Percentiles rank a stretch among this genome's conserved stretches.
Evolutionary conservation across 1,140 invertebrate genomes (phyloP).

Genomic region (Agrilus planipennis): DNA sequence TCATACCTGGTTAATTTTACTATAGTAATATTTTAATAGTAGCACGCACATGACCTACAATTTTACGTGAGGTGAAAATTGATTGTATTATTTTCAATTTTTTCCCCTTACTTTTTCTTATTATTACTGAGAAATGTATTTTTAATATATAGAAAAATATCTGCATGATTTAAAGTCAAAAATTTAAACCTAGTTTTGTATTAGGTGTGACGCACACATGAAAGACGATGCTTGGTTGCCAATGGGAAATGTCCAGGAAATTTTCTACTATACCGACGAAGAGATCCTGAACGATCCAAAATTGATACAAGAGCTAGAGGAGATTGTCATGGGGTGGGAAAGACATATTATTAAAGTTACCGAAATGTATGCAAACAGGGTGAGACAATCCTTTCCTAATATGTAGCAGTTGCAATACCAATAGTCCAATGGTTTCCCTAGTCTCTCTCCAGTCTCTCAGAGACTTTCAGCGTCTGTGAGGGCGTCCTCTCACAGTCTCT

Average conservation of each 20-base stretch:
- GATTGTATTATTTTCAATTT: too few species aligned
- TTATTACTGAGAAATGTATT: background rate
- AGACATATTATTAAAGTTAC: slow-evolving; percentile 46
- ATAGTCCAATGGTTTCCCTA: too few species aligned
- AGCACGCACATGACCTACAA: too few species aligned
- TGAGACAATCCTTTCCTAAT: slow-evolving; percentile 17
- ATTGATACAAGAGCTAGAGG: slow-evolving; percentile 45
- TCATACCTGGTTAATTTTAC: too few species aligned
- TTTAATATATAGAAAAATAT: background rate
- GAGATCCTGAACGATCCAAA: slow-evolving; percentile 37
- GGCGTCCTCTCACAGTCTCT: too few species aligned
- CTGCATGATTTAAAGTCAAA: background rate
- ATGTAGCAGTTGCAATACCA: background rate
- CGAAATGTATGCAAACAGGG: slow-evolving; percentile 43
- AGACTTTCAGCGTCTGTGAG: too few species aligned
- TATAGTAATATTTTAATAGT: too few species aligned
- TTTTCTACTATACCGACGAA: slow-evolving; percentile 39
- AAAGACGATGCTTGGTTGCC: slow-evolving; percentile 52
- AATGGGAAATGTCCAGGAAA: slow-evolving; percentile 37
- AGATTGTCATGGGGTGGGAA: slow-evolving; percentile 50
- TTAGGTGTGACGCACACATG: slow-evolving; percentile 53
- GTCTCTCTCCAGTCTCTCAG: too few species aligned
- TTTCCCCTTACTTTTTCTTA: too few species aligned
- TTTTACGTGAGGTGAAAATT: too few species aligned
- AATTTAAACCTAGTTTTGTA: background rate